These are phyloP conservation scores for Phacellophora camtschatica DNA, from an alignment of 30 jellyfish, hydroid and myxozoan species.

Conservation along the genomic window DNA sequence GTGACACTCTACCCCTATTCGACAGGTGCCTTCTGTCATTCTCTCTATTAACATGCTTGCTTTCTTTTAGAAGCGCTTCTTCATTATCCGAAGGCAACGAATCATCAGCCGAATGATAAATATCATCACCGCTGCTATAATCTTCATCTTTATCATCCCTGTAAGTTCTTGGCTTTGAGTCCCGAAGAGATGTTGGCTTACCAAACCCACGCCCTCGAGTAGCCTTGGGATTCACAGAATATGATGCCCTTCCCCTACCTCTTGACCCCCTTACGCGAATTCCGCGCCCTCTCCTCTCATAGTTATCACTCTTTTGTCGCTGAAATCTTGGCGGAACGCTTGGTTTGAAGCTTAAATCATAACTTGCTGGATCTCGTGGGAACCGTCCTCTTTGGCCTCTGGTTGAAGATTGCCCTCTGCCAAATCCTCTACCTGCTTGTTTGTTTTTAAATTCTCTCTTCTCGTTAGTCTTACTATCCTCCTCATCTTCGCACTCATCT, in stretches of 20 bases:
- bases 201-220: conserved; percentile 50
- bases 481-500: conserved; percentile 2
- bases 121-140: conserved; percentile 45
- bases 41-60: not conserved
- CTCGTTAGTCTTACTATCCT: not conserved
- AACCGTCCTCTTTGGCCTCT: conserved; percentile 13
- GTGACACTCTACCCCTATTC: conserved; percentile 45
- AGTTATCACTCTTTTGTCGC: not conserved
- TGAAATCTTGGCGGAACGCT: conserved; percentile 52
- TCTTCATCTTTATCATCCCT: conserved; percentile 41
- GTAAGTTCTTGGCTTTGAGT: not conserved
- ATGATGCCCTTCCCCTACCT: conserved; percentile 42
- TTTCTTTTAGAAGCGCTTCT: conserved; percentile 22
- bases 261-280: conserved; percentile 27
- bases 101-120: conserved; percentile 57
- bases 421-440: not conserved
- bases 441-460: not conserved
- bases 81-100: conserved; percentile 40
- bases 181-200: conserved; percentile 21
- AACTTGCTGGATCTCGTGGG: conserved; percentile 28
- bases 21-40: conserved; percentile 9
- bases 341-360: conserved; percentile 19
- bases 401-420: conserved; percentile 18
- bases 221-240: conserved; percentile 1
- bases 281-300: conserved; percentile 44